Evolutionary conservation across 2,797 vertebrate genomes (phyloP).

Genomic region (Chelon labrosus): DNA sequence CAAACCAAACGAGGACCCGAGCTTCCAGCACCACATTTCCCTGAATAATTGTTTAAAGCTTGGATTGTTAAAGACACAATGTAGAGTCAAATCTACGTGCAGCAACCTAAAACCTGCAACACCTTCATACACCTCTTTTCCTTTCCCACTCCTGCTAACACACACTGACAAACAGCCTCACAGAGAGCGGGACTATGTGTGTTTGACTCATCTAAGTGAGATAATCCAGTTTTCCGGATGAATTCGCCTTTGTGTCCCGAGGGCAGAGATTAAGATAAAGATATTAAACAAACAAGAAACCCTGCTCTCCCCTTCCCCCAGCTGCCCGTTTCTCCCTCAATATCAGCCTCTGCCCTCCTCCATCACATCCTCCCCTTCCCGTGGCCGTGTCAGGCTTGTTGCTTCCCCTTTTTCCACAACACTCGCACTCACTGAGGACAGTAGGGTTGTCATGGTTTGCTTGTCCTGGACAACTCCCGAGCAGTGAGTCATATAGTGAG

Average conservation of each 20-base stretch:
- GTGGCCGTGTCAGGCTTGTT: conserved; percentile 50
- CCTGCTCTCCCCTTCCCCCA: conserved; percentile 49
- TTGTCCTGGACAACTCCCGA: conserved; percentile 10
- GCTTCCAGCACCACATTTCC: neutral
- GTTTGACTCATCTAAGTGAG: conserved; percentile 92
- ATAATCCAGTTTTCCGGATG: conserved; percentile 97
- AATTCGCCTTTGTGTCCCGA: conserved; percentile 92
- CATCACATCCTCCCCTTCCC: conserved; percentile 55
- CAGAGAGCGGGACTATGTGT: conserved; percentile 81
- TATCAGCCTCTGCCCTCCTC: conserved; percentile 56
- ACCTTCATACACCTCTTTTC: conserved; percentile 21
- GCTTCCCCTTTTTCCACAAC: conserved; percentile 32
- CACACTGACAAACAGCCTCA: conserved; percentile 41
- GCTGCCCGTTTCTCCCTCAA: conserved; percentile 30
- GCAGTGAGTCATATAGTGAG: conserved; percentile 20
- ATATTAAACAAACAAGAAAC: conserved; percentile 86
- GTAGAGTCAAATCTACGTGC: neutral
- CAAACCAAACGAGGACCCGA: neutral
- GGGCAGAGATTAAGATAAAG: conserved; percentile 95
- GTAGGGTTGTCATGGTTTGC: conserved; percentile 32
- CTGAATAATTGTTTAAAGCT: neutral
- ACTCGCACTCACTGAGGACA: conserved; percentile 20
- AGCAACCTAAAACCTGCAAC: conserved; percentile 4
- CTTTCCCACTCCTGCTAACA: conserved; percentile 33
- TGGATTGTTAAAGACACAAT: neutral